Conservation (phyloP, 2,888 invertebrate species). For the Myathropa florea region DNA sequence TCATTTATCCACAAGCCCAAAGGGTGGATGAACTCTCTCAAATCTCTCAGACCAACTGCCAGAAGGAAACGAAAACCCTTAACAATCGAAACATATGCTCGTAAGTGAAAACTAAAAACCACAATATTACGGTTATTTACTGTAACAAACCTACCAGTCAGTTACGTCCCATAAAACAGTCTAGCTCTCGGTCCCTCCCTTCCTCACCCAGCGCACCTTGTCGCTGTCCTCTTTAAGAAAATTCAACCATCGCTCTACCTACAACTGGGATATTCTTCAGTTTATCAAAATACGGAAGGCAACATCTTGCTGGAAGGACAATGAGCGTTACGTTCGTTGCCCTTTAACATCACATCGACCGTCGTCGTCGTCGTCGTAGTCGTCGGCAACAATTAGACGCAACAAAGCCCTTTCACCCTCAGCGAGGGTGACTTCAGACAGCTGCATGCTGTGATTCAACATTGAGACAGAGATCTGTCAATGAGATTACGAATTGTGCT, state of each 20-base stretch:
- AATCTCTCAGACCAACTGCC: neutral
- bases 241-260: conserved; percentile 26
- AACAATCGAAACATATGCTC: conserved; percentile 56
- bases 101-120: conserved; percentile 62
- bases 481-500: conserved; percentile 26
- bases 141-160: conserved; percentile 61
- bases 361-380: neutral
- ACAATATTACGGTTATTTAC: conserved; percentile 70
- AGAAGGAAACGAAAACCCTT: neutral
- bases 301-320: conserved; percentile 52
- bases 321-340: conserved; percentile 51
- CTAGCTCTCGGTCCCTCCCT: neutral
- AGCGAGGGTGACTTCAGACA: conserved; percentile 61
- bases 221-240: neutral
- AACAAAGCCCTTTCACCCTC: conserved; percentile 17
- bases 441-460: conserved; percentile 36
- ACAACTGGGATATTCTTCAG: neutral
- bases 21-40: conserved; percentile 30
- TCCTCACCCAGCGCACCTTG: conserved; percentile 20
- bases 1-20: neutral
- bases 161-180: conserved; percentile 58
- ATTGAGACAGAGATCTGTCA: conserved; percentile 15
- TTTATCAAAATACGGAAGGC: conserved; percentile 48
- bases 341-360: conserved; percentile 18
- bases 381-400: conserved; percentile 53